Evolutionary conservation across 2,113 vertebrate species (phyloP).

Genomic region (Meleagris gallopavo): DNA sequence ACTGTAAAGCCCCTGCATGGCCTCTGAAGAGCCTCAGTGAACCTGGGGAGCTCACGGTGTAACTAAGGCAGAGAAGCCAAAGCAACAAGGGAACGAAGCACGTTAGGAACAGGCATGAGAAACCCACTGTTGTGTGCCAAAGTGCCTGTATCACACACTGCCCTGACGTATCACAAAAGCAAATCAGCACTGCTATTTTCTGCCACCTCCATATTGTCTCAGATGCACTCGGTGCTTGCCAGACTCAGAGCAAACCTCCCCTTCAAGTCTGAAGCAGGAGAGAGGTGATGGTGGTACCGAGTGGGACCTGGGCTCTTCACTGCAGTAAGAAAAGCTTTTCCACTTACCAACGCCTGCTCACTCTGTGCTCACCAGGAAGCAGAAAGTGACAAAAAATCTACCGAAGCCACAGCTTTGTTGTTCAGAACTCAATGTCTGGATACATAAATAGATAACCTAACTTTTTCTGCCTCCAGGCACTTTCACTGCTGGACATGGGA

Average conservation of each 20-base stretch:
- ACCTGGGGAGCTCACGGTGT: fast-evolving
- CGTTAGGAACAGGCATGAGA: not conserved
- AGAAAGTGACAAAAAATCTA: not conserved
- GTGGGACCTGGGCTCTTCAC: not conserved
- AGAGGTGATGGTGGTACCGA: not conserved
- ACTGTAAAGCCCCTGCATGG: not conserved
- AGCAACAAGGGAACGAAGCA: not conserved
- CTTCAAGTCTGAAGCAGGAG: not conserved
- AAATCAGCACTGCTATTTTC: not conserved
- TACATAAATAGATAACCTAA: not conserved
- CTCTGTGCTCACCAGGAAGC: not conserved
- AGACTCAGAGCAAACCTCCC: not conserved
- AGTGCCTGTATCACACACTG: not conserved
- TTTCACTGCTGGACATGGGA: not conserved
- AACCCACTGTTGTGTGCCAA: not conserved
- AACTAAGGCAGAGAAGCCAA: not conserved
- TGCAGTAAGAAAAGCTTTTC: not conserved
- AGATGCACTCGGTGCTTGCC: not conserved
- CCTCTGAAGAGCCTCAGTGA: not conserved
- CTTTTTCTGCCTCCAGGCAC: not conserved
- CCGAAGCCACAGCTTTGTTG: not conserved
- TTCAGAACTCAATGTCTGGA: not conserved
- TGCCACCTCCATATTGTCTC: not conserved
- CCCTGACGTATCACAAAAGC: not conserved
- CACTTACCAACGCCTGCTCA: not conserved